A percentile compares a stretch with the other conserved stretches of the same genome.
Conservation (phyloP, 2,797 vertebrate genomes). For the Falco concolor region DNA sequence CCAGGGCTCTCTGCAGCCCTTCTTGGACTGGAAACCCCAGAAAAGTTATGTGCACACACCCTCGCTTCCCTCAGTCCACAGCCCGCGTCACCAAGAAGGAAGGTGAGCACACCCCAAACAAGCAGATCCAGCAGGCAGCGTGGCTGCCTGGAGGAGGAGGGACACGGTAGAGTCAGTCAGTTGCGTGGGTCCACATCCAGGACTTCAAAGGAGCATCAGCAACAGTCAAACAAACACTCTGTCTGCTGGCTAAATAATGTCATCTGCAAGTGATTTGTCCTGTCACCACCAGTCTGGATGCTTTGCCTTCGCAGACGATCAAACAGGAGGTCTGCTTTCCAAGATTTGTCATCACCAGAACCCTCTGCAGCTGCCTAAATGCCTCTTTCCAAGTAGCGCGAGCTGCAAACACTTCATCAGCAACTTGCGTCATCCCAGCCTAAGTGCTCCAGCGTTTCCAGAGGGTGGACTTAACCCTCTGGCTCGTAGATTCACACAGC, state of each 20-base stretch:
- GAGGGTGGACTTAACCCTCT: constrained; percentile 10
- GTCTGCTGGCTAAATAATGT: constrained; percentile 16
- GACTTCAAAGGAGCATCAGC: constrained; percentile 1
- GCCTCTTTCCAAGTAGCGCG: neutral
- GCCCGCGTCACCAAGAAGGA: neutral
- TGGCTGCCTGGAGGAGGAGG: neutral
- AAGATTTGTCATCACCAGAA: constrained; percentile 44
- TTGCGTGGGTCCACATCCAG: neutral
- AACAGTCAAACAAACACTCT: constrained; percentile 28
- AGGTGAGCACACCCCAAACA: neutral
- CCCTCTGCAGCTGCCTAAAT: constrained; percentile 4
- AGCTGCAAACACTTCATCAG: constrained; percentile 50
- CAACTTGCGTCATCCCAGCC: neutral
- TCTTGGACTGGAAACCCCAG: fast-evolving
- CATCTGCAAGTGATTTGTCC: constrained; percentile 9
- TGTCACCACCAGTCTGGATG: constrained; percentile 29
- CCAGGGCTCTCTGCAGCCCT: neutral
- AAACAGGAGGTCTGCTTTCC: constrained; percentile 51
- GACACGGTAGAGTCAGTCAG: neutral
- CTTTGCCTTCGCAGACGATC: constrained; percentile 14
- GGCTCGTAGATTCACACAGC: neutral
- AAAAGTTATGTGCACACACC: neutral
- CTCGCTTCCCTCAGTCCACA: neutral
- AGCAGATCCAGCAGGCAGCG: neutral
- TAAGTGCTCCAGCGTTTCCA: neutral